Evolutionary conservation across 2,888 invertebrate species (phyloP).

Genomic region (Cerastis leucographa): DNA sequence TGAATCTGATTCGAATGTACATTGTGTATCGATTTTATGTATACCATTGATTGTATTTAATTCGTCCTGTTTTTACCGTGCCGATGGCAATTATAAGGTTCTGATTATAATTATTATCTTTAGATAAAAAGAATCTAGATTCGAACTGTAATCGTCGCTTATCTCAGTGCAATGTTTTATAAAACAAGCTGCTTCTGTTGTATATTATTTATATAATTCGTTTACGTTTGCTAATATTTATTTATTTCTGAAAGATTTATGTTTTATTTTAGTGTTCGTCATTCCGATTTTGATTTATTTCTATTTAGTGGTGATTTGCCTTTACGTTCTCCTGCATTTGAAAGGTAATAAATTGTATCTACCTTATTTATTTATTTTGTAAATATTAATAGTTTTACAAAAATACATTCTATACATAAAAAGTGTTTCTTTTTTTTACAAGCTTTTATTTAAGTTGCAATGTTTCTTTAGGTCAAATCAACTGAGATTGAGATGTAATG

Average conservation of each 20-base stretch:
- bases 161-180: conserved; percentile 47
- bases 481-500: too few relatives aligned
- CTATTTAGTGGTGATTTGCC: conserved; percentile 66
- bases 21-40: conserved; percentile 63
- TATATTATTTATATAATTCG: conserved; percentile 64
- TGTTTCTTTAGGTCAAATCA: too few relatives aligned
- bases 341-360: conserved; percentile 73
- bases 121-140: conserved; percentile 7
- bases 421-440: conserved; percentile 27
- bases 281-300: conserved; percentile 76
- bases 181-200: conserved; percentile 12
- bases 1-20: conserved; percentile 83
- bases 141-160: conserved; percentile 32
- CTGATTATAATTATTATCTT: neutral
- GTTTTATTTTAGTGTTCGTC: conserved; percentile 70
- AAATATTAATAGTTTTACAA: conserved; percentile 83
- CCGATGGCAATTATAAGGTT: neutral
- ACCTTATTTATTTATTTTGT: conserved; percentile 85
- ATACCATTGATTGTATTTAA: conserved; percentile 42
- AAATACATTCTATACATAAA: conserved; percentile 71
- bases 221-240: conserved; percentile 30
- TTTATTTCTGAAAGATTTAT: conserved; percentile 66
- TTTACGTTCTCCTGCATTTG: conserved; percentile 75
- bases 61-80: conserved; percentile 8
- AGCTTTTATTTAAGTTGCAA: neutral